phyloP scores from a whole-genome alignment of 2,113 vertebrate genomes.

The Phalacrocorax pelagicus region DNA sequence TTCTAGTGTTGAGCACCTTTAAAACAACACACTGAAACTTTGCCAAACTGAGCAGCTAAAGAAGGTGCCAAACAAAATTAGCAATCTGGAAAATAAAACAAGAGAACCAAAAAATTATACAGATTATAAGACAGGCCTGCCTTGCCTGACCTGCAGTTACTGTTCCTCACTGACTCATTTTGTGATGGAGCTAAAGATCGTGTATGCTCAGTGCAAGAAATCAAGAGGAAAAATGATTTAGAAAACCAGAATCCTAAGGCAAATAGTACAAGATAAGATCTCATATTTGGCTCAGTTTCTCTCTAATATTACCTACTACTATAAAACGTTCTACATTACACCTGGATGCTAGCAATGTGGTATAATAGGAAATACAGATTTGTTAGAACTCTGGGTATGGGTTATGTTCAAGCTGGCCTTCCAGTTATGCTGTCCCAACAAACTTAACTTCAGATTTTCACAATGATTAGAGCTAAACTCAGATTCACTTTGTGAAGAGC shows the following conservation, averaged over 20 bases:
- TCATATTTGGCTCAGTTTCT: neutral
- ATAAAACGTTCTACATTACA: neutral
- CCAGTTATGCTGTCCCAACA: neutral
- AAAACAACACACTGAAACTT: neutral
- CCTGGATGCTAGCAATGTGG: neutral
- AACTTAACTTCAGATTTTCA: conserved; percentile 29
- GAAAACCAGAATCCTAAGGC: neutral
- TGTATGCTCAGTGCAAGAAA: neutral
- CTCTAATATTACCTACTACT: neutral
- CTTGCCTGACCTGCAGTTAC: neutral
- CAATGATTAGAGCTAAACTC: neutral
- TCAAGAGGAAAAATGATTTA: neutral
- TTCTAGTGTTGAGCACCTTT: neutral
- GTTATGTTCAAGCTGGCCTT: neutral
- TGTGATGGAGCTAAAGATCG: neutral
- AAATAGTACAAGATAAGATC: neutral
- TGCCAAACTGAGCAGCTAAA: neutral
- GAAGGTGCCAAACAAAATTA: neutral
- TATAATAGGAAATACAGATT: neutral
- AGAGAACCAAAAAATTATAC: neutral
- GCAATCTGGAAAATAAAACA: neutral
- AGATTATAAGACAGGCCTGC: neutral
- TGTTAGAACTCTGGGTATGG: neutral
- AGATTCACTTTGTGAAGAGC: neutral
- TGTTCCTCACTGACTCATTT: neutral